phyloP scores from a whole-genome alignment of 2,797 vertebrate species.

The Myotis vivesi region DNA sequence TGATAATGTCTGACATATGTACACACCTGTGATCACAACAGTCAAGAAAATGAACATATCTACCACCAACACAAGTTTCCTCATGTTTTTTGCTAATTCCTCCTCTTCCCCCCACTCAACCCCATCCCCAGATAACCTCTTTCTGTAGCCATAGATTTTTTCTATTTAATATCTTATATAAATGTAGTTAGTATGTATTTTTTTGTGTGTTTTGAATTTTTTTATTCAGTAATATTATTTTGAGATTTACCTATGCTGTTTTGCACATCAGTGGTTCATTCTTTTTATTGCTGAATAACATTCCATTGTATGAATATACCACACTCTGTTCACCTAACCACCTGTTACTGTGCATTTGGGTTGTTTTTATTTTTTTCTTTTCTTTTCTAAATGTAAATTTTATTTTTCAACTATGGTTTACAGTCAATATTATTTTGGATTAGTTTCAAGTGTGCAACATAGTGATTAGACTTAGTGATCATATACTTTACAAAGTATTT shows the following conservation, averaged over 20 bases:
- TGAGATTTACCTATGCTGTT: not conserved
- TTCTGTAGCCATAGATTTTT: not conserved
- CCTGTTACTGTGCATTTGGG: not conserved
- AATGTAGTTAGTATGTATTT: not conserved
- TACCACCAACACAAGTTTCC: not conserved
- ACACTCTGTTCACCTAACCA: not conserved
- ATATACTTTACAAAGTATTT: not conserved
- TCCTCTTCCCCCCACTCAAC: accelerated
- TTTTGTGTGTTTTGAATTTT: not conserved
- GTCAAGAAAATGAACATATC: not conserved
- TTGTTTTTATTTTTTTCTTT: not conserved
- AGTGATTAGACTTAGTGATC: not conserved
- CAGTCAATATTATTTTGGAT: not conserved
- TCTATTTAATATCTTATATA: conserved; percentile 9
- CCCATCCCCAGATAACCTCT: not conserved
- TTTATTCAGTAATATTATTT: not conserved
- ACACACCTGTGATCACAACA: not conserved
- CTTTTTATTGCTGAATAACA: not conserved
- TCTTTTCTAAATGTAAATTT: not conserved
- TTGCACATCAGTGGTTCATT: not conserved
- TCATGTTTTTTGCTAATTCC: not conserved
- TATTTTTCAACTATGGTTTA: not conserved
- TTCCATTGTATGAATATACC: not conserved
- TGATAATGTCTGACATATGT: not conserved
- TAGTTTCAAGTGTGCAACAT: not conserved